Evolutionary conservation across 2,113 vertebrate species (phyloP).

Genomic region (Grammomys surdaster): DNA sequence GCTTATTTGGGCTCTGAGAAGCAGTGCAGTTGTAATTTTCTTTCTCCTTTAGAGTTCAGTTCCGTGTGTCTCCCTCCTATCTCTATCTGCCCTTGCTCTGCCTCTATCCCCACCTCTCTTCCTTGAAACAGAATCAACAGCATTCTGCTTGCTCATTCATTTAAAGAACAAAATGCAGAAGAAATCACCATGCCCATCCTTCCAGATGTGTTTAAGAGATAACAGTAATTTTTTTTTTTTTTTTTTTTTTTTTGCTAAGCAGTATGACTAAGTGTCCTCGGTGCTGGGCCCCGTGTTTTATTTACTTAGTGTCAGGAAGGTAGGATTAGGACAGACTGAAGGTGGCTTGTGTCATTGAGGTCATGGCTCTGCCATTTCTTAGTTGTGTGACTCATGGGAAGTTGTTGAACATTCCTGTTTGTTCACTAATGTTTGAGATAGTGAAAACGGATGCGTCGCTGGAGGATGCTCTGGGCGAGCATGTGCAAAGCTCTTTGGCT

Average conservation of each 20-base stretch:
- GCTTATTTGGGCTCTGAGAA: background rate
- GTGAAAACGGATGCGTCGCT: background rate
- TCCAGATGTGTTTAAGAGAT: background rate
- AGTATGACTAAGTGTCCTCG: background rate
- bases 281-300: background rate
- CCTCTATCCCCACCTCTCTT: background rate
- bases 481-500: background rate
- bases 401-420: background rate
- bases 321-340: background rate
- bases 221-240: background rate
- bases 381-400: background rate
- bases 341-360: background rate
- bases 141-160: slow-evolving; percentile 32
- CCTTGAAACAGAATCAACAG: background rate
- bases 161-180: background rate
- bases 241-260: background rate
- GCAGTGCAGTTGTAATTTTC: background rate
- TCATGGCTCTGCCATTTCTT: background rate
- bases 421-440: background rate
- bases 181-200: background rate
- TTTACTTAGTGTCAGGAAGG: background rate
- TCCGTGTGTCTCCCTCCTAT: background rate
- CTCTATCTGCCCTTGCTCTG: background rate
- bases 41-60: slow-evolving; percentile 18
- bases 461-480: background rate